A percentile compares a stretch with the other conserved stretches of the same genome.
These are phyloP conservation scores for Elgaria multicarinata DNA, from an alignment of 2,113 vertebrate species.

Conservation along the genomic window DNA sequence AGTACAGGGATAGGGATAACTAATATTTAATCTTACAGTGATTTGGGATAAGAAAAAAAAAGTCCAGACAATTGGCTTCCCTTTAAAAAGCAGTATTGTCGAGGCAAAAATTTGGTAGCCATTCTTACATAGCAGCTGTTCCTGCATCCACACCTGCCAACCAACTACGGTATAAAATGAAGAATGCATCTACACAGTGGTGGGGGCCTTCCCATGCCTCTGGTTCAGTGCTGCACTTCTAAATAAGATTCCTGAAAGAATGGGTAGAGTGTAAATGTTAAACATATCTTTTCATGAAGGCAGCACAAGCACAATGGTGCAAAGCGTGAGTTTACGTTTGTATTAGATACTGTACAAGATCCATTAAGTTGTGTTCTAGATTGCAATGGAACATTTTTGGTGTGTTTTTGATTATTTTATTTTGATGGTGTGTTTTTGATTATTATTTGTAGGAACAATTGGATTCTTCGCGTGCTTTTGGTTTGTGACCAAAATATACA, in stretches of 20 bases:
- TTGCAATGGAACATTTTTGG: not conserved
- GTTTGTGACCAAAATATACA: constrained; percentile 99
- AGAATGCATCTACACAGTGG: not conserved
- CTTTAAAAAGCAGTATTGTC: not conserved
- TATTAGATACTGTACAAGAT: not conserved
- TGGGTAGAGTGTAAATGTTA: not conserved
- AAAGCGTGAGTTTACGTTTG: not conserved
- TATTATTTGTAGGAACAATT: constrained; percentile 87
- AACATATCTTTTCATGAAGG: not conserved
- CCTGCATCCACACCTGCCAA: not conserved
- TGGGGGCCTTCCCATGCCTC: not conserved
- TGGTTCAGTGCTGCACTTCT: not conserved
- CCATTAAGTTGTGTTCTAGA: not conserved
- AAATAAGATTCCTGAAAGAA: not conserved
- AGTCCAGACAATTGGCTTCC: not conserved
- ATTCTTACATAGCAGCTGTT: not conserved
- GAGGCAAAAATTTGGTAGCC: not conserved
- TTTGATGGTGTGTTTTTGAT: not conserved
- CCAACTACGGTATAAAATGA: not conserved
- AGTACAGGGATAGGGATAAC: not conserved
- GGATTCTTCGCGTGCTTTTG: constrained; percentile 99
- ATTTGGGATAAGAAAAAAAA: not conserved
- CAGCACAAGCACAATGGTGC: not conserved
- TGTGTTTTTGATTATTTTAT: not conserved
- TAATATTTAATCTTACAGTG: not conserved